Percentiles rank a stretch among this genome's conserved stretches.
These are phyloP conservation scores for Caerostris darwini DNA, from an alignment of 1,140 invertebrate species.

Conservation along the genomic window DNA sequence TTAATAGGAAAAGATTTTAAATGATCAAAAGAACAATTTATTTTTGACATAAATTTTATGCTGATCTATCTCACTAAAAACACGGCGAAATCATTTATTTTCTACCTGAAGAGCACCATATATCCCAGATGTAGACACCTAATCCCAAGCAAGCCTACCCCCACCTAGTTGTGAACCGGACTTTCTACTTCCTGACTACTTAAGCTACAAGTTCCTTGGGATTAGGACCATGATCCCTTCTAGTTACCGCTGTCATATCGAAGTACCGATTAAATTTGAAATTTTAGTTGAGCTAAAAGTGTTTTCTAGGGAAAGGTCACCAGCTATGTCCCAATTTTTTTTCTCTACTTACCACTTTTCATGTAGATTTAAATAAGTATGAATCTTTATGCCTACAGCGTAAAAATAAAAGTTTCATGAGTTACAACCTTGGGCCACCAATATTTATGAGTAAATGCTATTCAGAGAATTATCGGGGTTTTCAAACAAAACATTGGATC, in stretches of 20 bases:
- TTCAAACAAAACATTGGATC: no score
- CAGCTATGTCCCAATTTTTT: conserved; percentile 23
- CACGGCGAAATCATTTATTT: no score
- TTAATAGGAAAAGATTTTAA: no score
- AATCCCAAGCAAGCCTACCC: conserved; percentile 48
- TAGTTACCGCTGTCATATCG: conserved; percentile 57
- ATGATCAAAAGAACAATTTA: no score
- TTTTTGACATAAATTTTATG: no score
- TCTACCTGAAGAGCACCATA: neutral
- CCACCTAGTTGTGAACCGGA: neutral
- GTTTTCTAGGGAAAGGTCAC: conserved; percentile 4
- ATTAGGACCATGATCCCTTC: conserved; percentile 36
- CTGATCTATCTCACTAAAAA: no score
- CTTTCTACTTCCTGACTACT: conserved; percentile 7
- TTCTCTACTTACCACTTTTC: no score
- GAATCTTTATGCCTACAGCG: neutral
- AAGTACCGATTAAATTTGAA: conserved; percentile 46
- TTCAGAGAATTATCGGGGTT: no score
- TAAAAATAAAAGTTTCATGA: no score
- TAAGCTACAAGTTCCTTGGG: conserved; percentile 29
- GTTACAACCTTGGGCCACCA: no score
- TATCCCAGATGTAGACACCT: neutral
- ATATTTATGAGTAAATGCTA: no score
- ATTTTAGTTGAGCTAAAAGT: conserved; percentile 33
- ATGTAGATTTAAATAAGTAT: neutral